Evolutionary conservation across 2,113 vertebrate genomes (phyloP), one percentile per base, ranked within the genome.

Genomic region (Bujurquina vittata): DNA sequence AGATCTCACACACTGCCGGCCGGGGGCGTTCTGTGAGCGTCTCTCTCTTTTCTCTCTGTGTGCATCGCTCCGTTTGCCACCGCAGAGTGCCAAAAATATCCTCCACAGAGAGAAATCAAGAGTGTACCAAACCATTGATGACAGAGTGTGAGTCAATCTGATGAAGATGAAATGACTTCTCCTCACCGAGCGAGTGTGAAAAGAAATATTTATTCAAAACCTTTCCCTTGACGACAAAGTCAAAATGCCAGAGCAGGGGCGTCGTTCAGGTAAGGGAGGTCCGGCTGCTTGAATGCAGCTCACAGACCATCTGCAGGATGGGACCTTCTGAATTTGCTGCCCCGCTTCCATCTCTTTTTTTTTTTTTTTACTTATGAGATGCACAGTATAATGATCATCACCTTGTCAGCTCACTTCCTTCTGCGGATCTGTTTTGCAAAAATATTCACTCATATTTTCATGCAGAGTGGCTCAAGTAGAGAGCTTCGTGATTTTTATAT

Each of bases 1-100:
- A 87, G 84, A 90, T 91, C 91, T 88, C 92, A 92, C 92, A 90
- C 90, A 86, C 88, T 83, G 85, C 87, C 79, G 67, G 80, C 76
- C 40, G 74, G 84, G 75, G 65, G 84, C 86, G 69, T 55, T 83
- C 75, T 87, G 79, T 75, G 87, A 85, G 88, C 23, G 56, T 79
- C 87, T 65, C 84, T 89, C 79, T 77, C 77, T 60, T 73, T 55
- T 65, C 60, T 46, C 33, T 69, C 65, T 57, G 73, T 52, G 67
- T 83, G 76, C 57, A 22, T 84, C 69, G 79, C 75, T 78, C 33
- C 62, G 56, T 35, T 75, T 33, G 22, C 60, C 37, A 67, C 72
- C 46, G 37, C n/a, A 15, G 17, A 40, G 75, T 86, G 83, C 82
- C 84, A 88, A 85, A 92, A 87, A 90, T 91, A 85, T 81, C 84